Conservation (phyloP, 2,113 vertebrate genomes). For the Thalassarche chlororhynchos region DNA sequence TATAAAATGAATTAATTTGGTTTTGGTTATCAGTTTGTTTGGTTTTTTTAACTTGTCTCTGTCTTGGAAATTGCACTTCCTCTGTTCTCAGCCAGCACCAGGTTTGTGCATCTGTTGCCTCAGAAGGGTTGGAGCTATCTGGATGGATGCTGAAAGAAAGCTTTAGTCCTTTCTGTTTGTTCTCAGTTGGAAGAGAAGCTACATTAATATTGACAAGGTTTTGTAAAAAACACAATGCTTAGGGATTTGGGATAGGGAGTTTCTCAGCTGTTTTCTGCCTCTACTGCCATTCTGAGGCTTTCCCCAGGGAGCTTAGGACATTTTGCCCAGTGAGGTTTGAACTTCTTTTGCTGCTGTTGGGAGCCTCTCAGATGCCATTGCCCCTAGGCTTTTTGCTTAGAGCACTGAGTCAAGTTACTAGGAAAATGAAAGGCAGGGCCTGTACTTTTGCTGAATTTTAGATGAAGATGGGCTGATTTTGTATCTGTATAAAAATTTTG, state of each 20-base stretch:
- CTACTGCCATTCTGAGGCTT: neutral
- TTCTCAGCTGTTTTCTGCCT: neutral
- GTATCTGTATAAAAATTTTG: neutral
- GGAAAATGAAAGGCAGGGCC: neutral
- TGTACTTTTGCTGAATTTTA: neutral
- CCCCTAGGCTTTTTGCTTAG: neutral
- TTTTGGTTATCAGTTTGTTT: neutral
- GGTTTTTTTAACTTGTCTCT: neutral
- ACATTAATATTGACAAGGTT: neutral
- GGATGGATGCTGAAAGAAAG: neutral
- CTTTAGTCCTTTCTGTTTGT: neutral
- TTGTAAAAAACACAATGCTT: neutral
- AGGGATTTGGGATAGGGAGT: neutral
- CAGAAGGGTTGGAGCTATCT: neutral
- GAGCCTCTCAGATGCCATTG: neutral
- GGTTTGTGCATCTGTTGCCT: neutral
- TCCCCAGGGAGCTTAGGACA: neutral
- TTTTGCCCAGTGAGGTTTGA: neutral
- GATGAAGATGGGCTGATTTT: neutral
- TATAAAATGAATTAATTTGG: neutral
- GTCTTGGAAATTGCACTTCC: neutral
- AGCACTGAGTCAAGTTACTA: neutral
- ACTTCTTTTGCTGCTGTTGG: neutral
- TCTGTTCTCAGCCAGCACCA: neutral
- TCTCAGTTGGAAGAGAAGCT: neutral